Percentiles rank a stretch among this genome's conserved stretches.
Evolutionary conservation across 2,888 invertebrate species (phyloP).

Genomic region (Stenodema calcarata): DNA sequence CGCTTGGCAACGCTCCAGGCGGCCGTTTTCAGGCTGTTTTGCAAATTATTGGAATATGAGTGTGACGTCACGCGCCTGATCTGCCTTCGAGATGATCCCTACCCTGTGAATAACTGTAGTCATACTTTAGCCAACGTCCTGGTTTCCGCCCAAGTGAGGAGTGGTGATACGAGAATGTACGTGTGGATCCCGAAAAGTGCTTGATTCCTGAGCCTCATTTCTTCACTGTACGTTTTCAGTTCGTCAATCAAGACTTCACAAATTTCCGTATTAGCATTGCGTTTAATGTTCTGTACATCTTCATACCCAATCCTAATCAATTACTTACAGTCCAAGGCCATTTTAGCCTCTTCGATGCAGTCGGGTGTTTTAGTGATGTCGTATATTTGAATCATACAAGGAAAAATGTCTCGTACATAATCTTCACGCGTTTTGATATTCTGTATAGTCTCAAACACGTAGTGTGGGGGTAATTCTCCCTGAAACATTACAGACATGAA

Average conservation of each 20-base stretch:
- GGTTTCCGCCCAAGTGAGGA: conserved; percentile 39
- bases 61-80: no score
- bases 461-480: conserved; percentile 19
- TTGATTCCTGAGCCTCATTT: conserved; percentile 4
- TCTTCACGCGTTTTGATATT: conserved; percentile 6
- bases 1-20: no score
- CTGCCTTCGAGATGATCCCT: no score
- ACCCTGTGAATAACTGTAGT: not conserved
- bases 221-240: conserved; percentile 7
- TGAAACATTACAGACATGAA: not conserved
- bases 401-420: not conserved
- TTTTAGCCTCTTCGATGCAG: conserved; percentile 41
- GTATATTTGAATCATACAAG: conserved; percentile 19
- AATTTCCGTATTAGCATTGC: not conserved
- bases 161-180: conserved; percentile 25
- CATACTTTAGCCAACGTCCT: conserved; percentile 19
- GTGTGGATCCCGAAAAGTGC: conserved; percentile 40
- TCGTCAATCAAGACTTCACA: conserved; percentile 12
- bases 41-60: no score
- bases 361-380: conserved; percentile 15
- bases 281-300: not conserved
- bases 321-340: conserved; percentile 15
- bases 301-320: not conserved
- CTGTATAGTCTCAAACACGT: conserved; percentile 5
- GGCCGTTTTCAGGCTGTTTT: no score